These are phyloP conservation scores for Neolamprologus brichardi DNA, from an alignment of 2,113 vertebrate species.

Conservation along the genomic window DNA sequence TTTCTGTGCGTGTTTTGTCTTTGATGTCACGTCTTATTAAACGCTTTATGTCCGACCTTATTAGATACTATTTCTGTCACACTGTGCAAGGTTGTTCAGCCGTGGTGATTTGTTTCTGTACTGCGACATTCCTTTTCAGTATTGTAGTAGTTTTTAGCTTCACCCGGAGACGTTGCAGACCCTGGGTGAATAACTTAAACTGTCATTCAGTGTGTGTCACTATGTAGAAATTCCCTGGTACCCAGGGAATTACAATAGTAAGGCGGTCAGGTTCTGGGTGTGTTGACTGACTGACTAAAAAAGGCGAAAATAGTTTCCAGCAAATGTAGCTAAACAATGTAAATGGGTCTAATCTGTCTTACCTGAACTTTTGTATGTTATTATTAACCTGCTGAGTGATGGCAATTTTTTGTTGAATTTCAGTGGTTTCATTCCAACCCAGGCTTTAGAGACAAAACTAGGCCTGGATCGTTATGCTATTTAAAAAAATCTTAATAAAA, in stretches of 20 bases:
- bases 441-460: neutral
- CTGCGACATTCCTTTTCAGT: neutral
- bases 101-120: neutral
- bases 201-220: neutral
- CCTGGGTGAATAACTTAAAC: neutral
- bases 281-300: neutral
- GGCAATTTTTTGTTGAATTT: neutral
- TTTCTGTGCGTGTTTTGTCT: neutral
- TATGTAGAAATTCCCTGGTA: neutral
- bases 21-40: constrained; percentile 1
- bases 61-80: neutral
- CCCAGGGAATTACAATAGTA: neutral
- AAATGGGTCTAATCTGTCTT: neutral
- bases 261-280: neutral
- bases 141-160: neutral
- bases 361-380: neutral
- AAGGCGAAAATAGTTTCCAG: neutral
- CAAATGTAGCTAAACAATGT: neutral
- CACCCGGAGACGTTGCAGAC: neutral
- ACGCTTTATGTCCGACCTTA: neutral
- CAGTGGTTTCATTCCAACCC: neutral
- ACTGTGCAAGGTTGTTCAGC: neutral
- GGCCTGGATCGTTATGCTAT: neutral
- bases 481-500: neutral
- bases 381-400: neutral